phyloP scores from a whole-genome alignment of 2,888 invertebrate genomes.

The Caenorhabditis macrosperma region DNA sequence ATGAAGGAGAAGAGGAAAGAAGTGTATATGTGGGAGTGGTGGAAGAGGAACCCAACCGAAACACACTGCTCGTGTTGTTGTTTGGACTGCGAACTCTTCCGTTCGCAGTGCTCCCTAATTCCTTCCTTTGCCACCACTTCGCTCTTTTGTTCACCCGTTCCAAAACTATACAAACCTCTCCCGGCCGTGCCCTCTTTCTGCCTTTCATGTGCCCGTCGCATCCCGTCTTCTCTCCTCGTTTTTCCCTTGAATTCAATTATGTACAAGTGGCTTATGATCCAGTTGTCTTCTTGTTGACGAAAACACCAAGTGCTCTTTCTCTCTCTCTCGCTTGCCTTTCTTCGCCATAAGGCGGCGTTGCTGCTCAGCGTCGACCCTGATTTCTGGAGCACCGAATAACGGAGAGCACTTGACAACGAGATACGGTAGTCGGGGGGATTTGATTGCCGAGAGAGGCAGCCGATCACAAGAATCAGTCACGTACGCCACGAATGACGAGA shows the following conservation, averaged over 20 bases:
- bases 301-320: slow-evolving; percentile 16
- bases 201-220: background rate
- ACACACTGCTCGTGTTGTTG: slow-evolving; percentile 25
- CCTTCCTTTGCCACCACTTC: slow-evolving; percentile 5
- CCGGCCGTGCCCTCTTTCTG: background rate
- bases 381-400: slow-evolving; percentile 4
- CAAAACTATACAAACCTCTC: slow-evolving; percentile 13
- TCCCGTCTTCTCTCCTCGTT: background rate
- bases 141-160: background rate
- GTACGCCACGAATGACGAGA: too few relatives aligned
- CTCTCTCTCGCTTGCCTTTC: background rate
- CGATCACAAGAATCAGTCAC: too few relatives aligned
- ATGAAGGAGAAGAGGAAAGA: slow-evolving; percentile 7
- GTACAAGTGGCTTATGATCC: slow-evolving; percentile 34
- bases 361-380: background rate
- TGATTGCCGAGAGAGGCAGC: too few relatives aligned
- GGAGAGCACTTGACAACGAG: background rate
- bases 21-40: slow-evolving; percentile 1
- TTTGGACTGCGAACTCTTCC: slow-evolving; percentile 17
- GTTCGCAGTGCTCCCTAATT: slow-evolving; percentile 12
- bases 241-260: slow-evolving; percentile 26
- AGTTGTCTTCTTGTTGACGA: slow-evolving; percentile 10
- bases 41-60: background rate
- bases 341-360: background rate
- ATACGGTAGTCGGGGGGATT: slow-evolving; percentile 21